Evolutionary conservation across 1,140 invertebrate species (phyloP).

Genomic region (Laupala kohalensis): DNA sequence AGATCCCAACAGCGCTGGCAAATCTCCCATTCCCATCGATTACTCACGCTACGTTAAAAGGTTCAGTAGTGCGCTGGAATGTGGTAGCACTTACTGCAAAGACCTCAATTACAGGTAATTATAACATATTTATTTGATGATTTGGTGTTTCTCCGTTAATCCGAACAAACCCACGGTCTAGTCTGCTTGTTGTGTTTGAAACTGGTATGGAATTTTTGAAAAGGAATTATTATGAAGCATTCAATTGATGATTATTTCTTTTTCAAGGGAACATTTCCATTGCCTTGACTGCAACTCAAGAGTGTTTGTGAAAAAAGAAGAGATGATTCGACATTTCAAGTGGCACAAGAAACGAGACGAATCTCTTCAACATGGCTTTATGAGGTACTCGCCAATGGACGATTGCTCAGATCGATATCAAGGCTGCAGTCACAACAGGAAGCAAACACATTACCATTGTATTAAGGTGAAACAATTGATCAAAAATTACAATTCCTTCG

Average conservation of each 20-base stretch:
- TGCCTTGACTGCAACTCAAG: slow-evolving; percentile 79
- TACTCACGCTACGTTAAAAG: slow-evolving; percentile 72
- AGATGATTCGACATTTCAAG: slow-evolving; percentile 97
- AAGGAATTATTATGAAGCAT: background rate
- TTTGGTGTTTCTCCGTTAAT: background rate
- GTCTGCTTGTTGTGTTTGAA: no score
- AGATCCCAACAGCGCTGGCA: background rate
- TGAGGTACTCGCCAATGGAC: slow-evolving; percentile 83
- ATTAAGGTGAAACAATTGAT: slow-evolving; percentile 53
- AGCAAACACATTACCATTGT: slow-evolving; percentile 98
- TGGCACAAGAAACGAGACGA: slow-evolving; percentile 99
- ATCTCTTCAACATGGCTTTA: slow-evolving; percentile 90
- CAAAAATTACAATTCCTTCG: no score
- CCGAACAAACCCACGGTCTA: background rate
- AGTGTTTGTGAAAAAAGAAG: slow-evolving; percentile 94
- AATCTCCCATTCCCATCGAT: slow-evolving; percentile 35
- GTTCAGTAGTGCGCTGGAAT: slow-evolving; percentile 59
- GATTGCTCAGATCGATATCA: slow-evolving; percentile 71
- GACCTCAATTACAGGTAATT: slow-evolving; percentile 56
- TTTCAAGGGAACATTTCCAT: slow-evolving; percentile 82
- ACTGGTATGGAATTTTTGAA: no score
- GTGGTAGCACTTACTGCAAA: slow-evolving; percentile 64
- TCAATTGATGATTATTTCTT: slow-evolving; percentile 10
- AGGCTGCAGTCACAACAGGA: slow-evolving; percentile 84
- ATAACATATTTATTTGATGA: background rate